Evolutionary conservation across 2,113 vertebrate genomes (phyloP).

Genomic region (Hyperoodon ampullatus): DNA sequence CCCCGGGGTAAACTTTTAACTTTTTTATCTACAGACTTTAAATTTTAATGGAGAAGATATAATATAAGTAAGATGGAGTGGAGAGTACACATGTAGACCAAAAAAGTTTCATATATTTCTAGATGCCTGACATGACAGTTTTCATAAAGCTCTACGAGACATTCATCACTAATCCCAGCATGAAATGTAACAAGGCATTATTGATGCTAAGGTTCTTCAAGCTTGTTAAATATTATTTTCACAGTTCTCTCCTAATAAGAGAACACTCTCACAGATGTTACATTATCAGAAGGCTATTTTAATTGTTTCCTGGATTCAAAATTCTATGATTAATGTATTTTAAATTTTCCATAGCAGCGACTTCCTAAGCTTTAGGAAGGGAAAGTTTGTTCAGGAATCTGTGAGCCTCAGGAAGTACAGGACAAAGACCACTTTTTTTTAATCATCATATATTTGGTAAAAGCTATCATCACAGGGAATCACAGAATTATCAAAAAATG

Average conservation of each 20-base stretch:
- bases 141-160: slow-evolving; percentile 18
- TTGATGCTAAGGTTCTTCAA: not conserved
- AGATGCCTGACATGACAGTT: not conserved
- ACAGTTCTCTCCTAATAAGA: not conserved
- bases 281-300: not conserved
- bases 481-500: not conserved
- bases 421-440: not conserved
- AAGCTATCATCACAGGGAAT: not conserved
- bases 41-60: not conserved
- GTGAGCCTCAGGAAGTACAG: not conserved
- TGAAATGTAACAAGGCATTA: not conserved
- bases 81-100: not conserved
- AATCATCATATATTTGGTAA: not conserved
- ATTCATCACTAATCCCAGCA: not conserved
- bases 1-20: not conserved
- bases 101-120: not conserved
- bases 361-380: not conserved
- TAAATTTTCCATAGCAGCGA: not conserved
- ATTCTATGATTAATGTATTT: not conserved
- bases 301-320: not conserved
- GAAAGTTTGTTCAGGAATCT: not conserved
- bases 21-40: slow-evolving; percentile 33
- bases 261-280: not conserved
- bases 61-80: not conserved
- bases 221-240: slow-evolving; percentile 11